phyloP scores from a whole-genome alignment of 1,140 invertebrate species.

The Antheraea mylitta region DNA sequence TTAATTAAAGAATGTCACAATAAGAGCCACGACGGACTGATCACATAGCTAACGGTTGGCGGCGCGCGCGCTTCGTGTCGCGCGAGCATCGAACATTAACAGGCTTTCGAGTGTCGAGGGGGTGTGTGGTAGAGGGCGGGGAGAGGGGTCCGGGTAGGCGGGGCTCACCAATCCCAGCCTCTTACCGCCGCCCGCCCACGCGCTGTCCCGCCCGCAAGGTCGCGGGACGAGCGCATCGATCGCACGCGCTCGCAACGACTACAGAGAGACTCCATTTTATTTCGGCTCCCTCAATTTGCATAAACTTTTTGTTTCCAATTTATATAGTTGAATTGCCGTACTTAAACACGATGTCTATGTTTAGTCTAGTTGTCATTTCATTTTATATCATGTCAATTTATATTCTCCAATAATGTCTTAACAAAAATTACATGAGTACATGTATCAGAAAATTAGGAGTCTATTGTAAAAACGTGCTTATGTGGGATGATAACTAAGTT shows the following conservation, averaged over 20 bases:
- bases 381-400: too few species aligned
- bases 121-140: constrained; percentile 5
- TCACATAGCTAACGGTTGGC: constrained; percentile 25
- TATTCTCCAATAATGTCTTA: too few species aligned
- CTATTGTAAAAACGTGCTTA: too few species aligned
- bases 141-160: constrained; percentile 46
- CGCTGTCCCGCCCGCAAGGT: constrained; percentile 60
- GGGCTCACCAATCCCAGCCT: constrained; percentile 53
- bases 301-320: constrained; percentile 60
- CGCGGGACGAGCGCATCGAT: constrained; percentile 58
- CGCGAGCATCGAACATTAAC: constrained; percentile 25
- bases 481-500: too few species aligned
- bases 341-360: neutral
- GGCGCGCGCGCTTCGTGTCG: constrained; percentile 17
- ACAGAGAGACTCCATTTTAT: constrained; percentile 66
- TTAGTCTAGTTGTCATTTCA: neutral
- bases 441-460: neutral
- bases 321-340: neutral
- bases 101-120: constrained; percentile 23
- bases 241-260: constrained; percentile 48
- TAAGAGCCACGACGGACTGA: constrained; percentile 12
- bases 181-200: constrained; percentile 56
- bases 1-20: constrained; percentile 22
- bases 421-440: neutral
- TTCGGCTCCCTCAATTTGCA: constrained; percentile 70